Conservation (phyloP, 2,888 invertebrate species). For the Hyles lineata region DNA sequence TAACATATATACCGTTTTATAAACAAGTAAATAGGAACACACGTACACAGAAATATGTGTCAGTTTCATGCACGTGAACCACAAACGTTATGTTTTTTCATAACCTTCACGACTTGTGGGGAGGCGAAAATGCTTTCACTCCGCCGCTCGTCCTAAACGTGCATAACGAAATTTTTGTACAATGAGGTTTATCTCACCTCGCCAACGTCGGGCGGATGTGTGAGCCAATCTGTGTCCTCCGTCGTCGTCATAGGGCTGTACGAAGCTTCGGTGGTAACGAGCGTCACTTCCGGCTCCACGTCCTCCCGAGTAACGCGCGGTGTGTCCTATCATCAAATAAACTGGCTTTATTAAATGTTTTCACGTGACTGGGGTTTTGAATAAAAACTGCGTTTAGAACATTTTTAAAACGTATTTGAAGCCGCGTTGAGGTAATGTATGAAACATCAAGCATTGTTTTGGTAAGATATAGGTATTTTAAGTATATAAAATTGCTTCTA, state of each 20-base stretch:
- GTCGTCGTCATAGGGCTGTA: slow-evolving; percentile 72
- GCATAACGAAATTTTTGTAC: slow-evolving; percentile 28
- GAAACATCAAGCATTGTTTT: no score
- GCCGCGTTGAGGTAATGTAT: no score
- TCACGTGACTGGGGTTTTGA: neutral
- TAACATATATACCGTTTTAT: no score
- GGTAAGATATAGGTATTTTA: no score
- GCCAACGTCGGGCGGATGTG: slow-evolving; percentile 67
- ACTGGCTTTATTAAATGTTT: neutral
- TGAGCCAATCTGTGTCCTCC: slow-evolving; percentile 77
- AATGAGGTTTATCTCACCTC: slow-evolving; percentile 55
- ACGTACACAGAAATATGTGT: neutral
- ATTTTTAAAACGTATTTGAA: neutral
- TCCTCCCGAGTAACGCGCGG: slow-evolving; percentile 50
- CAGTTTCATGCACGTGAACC: neutral
- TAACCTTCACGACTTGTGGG: slow-evolving; percentile 7
- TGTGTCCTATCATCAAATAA: slow-evolving; percentile 25
- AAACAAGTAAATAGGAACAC: no score
- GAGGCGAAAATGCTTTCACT: neutral
- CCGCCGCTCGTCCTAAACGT: neutral
- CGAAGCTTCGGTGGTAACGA: slow-evolving; percentile 68
- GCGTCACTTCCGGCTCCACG: slow-evolving; percentile 54
- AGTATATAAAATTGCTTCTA: no score
- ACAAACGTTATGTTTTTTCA: slow-evolving; percentile 8
- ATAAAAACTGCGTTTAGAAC: neutral